A percentile compares a stretch with the other conserved stretches of the same genome.
phyloP scores from a whole-genome alignment of 1,140 invertebrate genomes.

The Dryas iulia region DNA sequence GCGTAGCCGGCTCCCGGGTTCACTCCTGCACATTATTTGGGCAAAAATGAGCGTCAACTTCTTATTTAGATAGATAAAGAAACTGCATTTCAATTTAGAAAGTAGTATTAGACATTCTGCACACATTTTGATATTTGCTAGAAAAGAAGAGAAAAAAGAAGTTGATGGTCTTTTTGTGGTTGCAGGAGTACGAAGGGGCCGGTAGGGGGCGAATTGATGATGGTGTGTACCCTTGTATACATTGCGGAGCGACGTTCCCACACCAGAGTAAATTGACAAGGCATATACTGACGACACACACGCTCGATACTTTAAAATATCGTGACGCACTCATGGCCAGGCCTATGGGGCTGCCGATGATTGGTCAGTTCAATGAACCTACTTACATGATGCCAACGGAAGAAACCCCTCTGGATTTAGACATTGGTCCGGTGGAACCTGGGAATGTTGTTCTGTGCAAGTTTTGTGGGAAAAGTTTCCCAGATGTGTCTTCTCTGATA shows the following conservation, averaged over 20 bases:
- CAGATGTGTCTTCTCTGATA: conserved; percentile 92
- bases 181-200: conserved; percentile 91
- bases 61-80: conserved; percentile 83
- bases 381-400: conserved; percentile 72
- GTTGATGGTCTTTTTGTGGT: conserved; percentile 96
- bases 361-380: conserved; percentile 77
- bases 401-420: conserved; percentile 77
- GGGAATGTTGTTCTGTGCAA: conserved; percentile 91
- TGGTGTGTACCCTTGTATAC: conserved; percentile 87
- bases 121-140: conserved; percentile 68
- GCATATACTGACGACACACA: conserved; percentile 92
- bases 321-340: conserved; percentile 85
- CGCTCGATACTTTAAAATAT: conserved; percentile 91
- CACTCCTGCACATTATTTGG: conserved; percentile 83
- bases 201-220: conserved; percentile 76
- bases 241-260: conserved; percentile 92
- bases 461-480: conserved; percentile 94
- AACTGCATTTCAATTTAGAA: conserved; percentile 77
- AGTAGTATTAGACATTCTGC: conserved; percentile 76
- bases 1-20: conserved; percentile 70
- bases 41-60: conserved; percentile 98
- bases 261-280: conserved; percentile 93
- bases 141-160: conserved; percentile 85
- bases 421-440: conserved; percentile 81
- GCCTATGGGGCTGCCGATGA: conserved; percentile 77